Conservation (phyloP, 2,888 invertebrate species). For the Drosophila cognata region DNA sequence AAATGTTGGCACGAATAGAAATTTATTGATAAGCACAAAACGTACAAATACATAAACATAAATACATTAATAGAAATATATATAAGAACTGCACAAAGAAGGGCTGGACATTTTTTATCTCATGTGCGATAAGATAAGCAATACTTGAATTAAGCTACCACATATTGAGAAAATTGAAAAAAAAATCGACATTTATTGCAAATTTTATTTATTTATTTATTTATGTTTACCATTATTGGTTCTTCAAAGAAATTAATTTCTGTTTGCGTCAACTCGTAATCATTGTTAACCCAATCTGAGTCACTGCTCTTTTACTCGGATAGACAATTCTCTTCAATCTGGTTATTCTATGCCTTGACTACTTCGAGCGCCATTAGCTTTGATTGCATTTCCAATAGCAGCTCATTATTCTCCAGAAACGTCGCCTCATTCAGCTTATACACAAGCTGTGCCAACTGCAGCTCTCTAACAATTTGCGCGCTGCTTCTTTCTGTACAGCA, state of each 20-base stretch:
- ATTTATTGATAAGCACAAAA: slow-evolving; percentile 9
- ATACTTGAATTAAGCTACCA: neutral
- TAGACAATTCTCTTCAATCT: neutral
- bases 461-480: slow-evolving; percentile 13
- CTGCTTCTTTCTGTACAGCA: slow-evolving; percentile 25
- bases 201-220: slow-evolving; percentile 1
- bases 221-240: rapidly evolving
- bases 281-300: slow-evolving; percentile 14
- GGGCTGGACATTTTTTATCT: slow-evolving; percentile 11
- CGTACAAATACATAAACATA: neutral
- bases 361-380: slow-evolving; percentile 20
- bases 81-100: neutral
- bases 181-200: neutral
- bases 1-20: slow-evolving; percentile 4
- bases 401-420: neutral
- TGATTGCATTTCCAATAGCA: slow-evolving; percentile 50
- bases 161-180: neutral
- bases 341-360: slow-evolving; percentile 6
- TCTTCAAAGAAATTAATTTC: neutral
- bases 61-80: neutral
- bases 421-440: slow-evolving; percentile 33
- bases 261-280: slow-evolving; percentile 31
- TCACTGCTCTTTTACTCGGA: neutral
- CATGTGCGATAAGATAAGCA: slow-evolving; percentile 43
- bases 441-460: slow-evolving; percentile 15